These are phyloP conservation scores for Cygnus buccinator DNA, from an alignment of 2,113 vertebrate species.

Conservation along the genomic window DNA sequence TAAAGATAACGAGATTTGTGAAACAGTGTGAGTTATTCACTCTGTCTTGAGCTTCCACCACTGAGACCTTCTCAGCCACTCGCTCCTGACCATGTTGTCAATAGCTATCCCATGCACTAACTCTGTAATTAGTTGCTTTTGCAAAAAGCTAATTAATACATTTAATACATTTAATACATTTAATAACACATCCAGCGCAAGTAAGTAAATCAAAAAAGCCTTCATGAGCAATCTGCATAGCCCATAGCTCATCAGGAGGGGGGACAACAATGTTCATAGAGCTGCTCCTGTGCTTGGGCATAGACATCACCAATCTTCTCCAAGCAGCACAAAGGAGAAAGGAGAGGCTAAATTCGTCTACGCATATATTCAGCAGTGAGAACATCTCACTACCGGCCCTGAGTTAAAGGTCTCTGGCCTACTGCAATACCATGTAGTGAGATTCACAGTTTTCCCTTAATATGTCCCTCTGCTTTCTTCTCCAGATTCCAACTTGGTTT, in stretches of 20 bases:
- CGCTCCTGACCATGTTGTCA: neutral
- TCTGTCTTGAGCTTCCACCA: neutral
- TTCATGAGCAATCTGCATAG: accelerated
- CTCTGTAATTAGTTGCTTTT: neutral
- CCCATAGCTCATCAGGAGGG: neutral
- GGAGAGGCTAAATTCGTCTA: neutral
- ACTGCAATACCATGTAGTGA: neutral
- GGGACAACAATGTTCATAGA: neutral
- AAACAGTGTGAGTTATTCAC: neutral
- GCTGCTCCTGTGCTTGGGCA: neutral
- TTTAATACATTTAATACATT: neutral
- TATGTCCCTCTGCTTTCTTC: neutral
- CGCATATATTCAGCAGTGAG: neutral
- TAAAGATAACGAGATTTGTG: neutral
- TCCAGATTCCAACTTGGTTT: neutral
- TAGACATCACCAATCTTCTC: neutral
- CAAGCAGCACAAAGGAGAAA: neutral
- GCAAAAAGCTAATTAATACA: neutral
- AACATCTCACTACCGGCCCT: neutral
- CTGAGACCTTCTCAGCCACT: neutral
- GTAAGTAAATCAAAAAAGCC: neutral
- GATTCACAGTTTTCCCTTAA: neutral
- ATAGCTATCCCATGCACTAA: neutral
- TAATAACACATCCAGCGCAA: neutral
- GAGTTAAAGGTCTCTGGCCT: neutral